Evolutionary conservation across 2,113 vertebrate species (phyloP).

Genomic region (Micronycteris hirsuta): DNA sequence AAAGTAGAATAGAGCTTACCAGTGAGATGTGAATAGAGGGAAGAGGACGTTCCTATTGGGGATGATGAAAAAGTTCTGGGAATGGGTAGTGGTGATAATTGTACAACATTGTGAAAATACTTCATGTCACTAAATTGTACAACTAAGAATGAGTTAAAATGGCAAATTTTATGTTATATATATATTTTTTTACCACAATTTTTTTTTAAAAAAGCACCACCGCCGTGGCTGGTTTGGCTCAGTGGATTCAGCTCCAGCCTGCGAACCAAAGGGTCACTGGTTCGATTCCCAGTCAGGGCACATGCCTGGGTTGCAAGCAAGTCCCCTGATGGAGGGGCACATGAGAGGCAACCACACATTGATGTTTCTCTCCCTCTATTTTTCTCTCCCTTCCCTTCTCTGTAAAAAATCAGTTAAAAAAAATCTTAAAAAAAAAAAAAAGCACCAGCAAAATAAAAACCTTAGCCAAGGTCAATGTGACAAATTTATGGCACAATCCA

Average conservation of each 20-base stretch:
- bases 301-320: no score
- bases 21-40: background rate
- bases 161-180: background rate
- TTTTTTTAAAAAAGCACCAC: background rate
- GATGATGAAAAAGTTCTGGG: background rate
- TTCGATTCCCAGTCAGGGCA: no score
- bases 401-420: no score
- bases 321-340: no score
- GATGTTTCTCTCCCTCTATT: no score
- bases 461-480: background rate
- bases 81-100: background rate
- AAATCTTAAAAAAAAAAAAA: background rate
- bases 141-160: background rate
- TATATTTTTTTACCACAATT: background rate
- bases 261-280: no score
- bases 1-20: background rate
- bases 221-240: background rate
- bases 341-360: no score
- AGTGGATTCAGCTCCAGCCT: no score
- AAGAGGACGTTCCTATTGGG: background rate
- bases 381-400: no score
- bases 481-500: background rate
- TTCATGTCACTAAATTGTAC: background rate
- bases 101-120: background rate
- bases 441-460: background rate